phyloP scores from a whole-genome alignment of 2,113 vertebrate species.

The Marmota flaviventris region DNA sequence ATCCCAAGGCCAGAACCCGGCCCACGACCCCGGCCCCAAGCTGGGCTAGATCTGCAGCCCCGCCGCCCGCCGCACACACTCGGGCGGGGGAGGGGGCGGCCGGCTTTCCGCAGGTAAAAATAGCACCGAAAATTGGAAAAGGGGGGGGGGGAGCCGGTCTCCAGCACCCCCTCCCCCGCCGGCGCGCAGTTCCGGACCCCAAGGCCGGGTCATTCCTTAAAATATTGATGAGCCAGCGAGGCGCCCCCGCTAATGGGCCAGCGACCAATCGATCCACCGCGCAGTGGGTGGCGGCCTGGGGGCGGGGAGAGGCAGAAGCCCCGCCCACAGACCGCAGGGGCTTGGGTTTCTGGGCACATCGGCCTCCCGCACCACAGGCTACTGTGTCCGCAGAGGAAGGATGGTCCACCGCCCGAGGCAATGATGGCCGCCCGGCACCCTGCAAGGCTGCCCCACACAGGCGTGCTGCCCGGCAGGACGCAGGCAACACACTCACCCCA shows the following conservation, averaged over 20 bases:
- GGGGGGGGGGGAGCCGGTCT: background rate
- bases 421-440: background rate
- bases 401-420: background rate
- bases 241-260: conserved; percentile 36
- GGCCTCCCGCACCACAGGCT: background rate
- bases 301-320: background rate
- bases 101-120: conserved; percentile 75
- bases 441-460: background rate
- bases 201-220: conserved; percentile 65
- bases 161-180: background rate
- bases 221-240: conserved; percentile 70
- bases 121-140: conserved; percentile 62
- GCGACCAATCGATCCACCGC: background rate
- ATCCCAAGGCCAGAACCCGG: background rate
- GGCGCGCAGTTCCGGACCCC: conserved; percentile 58
- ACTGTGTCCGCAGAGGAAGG: background rate
- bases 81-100: conserved; percentile 56
- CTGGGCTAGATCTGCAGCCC: background rate
- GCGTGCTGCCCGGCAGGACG: background rate
- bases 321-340: background rate
- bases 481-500: too few relatives aligned
- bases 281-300: background rate
- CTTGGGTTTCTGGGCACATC: background rate
- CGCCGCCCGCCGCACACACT: rapidly evolving
- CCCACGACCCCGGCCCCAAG: background rate